Base-by-base conservation (phyloP, 2,113 vertebrate species). In the Ammodytes dubius region DNA sequence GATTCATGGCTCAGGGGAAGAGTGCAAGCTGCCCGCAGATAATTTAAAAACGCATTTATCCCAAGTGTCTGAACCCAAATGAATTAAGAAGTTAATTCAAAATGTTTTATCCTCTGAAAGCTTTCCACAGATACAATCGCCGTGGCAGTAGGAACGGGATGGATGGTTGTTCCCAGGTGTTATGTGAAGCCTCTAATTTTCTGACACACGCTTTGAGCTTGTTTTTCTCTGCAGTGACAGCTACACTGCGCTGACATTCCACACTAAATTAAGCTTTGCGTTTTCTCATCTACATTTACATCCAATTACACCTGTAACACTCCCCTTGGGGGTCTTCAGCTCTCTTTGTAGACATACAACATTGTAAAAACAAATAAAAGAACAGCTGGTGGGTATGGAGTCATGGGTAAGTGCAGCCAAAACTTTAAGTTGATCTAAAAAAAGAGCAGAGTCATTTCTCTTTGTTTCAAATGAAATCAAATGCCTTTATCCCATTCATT, bases 61-160 rank as follows among this genome's bases (percentile, higher is more conserved):
- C 4, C 56, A 80, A 65, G 84, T 77, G 82, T 77, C 80, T 81
- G n/a, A 74, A 78, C 61, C 57, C 59, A 70, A 69, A 88, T 92
- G 81, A 82, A 89, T 89, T 84, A 84, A 87, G 88, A 85, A 78
- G 57, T 61, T 74, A 79, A 85, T 90, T 86, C 71, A 80, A 69
- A 27, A 58, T 49, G 49, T 66, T 79, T 74, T 68, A 74, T 78
- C 74, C 77, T 73, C 58, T 2, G 50, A 58, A 42, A 59, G 71
- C 65, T 77, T 27, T 80, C 39, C 19, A 61, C 39, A 56, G 37
- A 72, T 46, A 47, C 15, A 46, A 58, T 68, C 45, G n/a, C 56
- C 1, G 70, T 58, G 53, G 60, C 45, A 54, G 69, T 42, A 66
- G 17, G 19, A 73, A 39, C 11, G 45, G 72, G 64, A 67, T 7